These are phyloP conservation scores for Paramisgurnus dabryanus DNA, from an alignment of 2,113 vertebrate genomes.

Conservation along the genomic window DNA sequence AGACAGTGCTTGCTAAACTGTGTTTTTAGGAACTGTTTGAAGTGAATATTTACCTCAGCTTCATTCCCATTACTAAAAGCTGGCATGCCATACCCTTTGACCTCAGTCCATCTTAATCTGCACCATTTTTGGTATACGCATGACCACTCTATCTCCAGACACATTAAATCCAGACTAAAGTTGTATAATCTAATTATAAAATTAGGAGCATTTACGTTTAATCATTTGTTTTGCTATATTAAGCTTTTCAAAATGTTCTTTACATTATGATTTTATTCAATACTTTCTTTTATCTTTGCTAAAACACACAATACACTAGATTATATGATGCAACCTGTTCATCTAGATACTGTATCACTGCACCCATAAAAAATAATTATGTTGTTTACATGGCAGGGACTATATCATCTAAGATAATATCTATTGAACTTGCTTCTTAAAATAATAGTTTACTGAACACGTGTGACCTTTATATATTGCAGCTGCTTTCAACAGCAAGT, in stretches of 20 bases:
- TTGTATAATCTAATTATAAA: too few species aligned
- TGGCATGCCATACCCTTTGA: conserved; percentile 26
- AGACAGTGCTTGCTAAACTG: neutral
- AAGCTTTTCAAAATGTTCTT: too few species aligned
- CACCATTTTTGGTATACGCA: neutral
- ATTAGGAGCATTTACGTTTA: too few species aligned
- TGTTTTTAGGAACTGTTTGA: neutral
- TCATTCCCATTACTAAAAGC: conserved; percentile 28
- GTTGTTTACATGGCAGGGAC: neutral
- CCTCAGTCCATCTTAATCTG: neutral
- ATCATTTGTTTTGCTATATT: too few species aligned
- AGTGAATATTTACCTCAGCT: conserved; percentile 36
- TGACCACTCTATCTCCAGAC: neutral
- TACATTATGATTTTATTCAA: too few species aligned
- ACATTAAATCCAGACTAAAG: too few species aligned
- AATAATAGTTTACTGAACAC: neutral
- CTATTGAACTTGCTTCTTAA: neutral
- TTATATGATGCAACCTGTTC: too few species aligned
- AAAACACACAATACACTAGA: too few species aligned
- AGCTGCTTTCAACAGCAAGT: neutral
- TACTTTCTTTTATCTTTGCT: too few species aligned
- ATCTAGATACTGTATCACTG: too few species aligned
- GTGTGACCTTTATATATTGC: neutral
- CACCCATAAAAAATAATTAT: too few species aligned
- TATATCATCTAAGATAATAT: neutral